These are phyloP conservation scores for Pherbina coryleti DNA, from an alignment of 2,888 invertebrate genomes.

Conservation along the genomic window DNA sequence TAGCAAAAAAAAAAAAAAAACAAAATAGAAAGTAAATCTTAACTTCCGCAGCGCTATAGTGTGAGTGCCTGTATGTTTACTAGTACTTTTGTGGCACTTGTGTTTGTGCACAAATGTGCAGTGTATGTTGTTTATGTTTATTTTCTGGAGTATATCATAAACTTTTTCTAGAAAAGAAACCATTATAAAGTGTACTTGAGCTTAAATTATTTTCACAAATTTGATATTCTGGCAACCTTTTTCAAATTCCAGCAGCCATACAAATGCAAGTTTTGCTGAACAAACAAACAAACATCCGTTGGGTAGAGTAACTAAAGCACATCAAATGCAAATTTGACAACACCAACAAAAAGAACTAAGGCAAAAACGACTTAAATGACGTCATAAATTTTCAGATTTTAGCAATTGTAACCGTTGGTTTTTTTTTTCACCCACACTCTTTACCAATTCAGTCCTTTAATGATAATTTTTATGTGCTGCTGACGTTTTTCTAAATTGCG, in stretches of 20 bases:
- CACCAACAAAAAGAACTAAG: background rate
- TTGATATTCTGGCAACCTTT: too few relatives aligned
- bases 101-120: background rate
- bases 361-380: background rate
- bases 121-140: background rate
- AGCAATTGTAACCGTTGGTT: background rate
- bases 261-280: background rate
- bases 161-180: too few relatives aligned
- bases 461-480: background rate
- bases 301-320: background rate
- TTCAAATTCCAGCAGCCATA: too few relatives aligned
- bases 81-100: background rate
- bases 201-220: too few relatives aligned
- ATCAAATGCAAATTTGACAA: background rate
- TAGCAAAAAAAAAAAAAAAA: too few relatives aligned
- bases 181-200: too few relatives aligned
- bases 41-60: background rate
- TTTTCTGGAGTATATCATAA: too few relatives aligned
- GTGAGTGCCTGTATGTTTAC: background rate
- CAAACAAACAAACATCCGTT: background rate
- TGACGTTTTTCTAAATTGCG: conserved; percentile 6
- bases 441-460: too few relatives aligned
- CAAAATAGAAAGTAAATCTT: background rate
- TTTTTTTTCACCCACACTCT: background rate
- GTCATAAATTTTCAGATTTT: background rate